phyloP scores from a whole-genome alignment of 2,797 vertebrate species.

The Phrynocephalus guinanensis region DNA sequence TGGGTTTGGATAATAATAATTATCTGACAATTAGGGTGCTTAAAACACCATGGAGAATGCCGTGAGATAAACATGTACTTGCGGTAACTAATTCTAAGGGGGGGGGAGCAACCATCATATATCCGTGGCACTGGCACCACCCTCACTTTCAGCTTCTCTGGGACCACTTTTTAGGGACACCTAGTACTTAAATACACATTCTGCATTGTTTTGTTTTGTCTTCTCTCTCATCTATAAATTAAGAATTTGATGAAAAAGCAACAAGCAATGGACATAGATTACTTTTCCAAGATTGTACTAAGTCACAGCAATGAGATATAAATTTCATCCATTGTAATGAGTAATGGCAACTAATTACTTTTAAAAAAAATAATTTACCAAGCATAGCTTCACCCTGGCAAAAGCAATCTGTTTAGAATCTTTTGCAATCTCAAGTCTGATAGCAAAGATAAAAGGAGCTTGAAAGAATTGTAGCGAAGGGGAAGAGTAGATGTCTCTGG shows the following conservation, averaged over 20 bases:
- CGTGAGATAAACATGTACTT: too few relatives aligned
- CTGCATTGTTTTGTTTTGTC: slow-evolving; percentile 22
- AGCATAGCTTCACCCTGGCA: background rate
- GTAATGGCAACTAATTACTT: too few relatives aligned
- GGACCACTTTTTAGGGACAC: background rate
- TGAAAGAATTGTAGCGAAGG: background rate
- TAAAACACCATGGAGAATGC: too few relatives aligned
- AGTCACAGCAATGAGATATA: too few relatives aligned
- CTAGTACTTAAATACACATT: slow-evolving; percentile 28
- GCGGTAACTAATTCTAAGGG: too few relatives aligned
- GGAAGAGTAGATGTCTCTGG: too few relatives aligned
- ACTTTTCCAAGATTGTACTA: background rate
- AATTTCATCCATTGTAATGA: too few relatives aligned
- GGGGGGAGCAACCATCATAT: background rate
- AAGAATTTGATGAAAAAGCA: background rate
- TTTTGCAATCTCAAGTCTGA: background rate
- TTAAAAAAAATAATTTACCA: background rate
- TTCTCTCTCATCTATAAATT: slow-evolving; percentile 15
- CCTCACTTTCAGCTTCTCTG: background rate
- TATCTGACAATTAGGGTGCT: background rate
- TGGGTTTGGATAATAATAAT: slow-evolving; percentile 54
- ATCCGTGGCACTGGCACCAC: background rate
- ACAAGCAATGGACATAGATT: too few relatives aligned
- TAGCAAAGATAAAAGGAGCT: background rate
- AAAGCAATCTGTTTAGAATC: background rate